A percentile compares a stretch with the other conserved stretches of the same genome.
These are phyloP conservation scores for Acanthiza pusilla DNA, from an alignment of 2,797 vertebrate genomes.

Conservation along the genomic window DNA sequence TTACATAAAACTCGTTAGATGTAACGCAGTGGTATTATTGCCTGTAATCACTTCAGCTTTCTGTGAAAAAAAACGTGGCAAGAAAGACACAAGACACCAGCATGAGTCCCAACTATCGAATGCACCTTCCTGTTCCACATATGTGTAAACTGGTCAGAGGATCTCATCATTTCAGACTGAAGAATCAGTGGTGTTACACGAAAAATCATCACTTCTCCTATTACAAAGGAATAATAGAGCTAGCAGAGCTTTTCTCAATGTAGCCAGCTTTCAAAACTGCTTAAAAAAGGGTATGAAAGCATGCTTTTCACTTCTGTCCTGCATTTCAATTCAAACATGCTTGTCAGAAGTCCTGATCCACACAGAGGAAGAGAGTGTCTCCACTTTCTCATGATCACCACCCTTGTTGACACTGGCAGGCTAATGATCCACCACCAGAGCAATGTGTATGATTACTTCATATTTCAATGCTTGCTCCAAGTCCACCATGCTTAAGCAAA, in stretches of 20 bases:
- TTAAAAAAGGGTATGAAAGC: not conserved
- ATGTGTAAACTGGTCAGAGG: not conserved
- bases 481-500: not conserved
- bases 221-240: not conserved
- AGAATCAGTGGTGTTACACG: accelerated
- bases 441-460: accelerated
- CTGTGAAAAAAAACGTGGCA: not conserved
- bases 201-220: not conserved
- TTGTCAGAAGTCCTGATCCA: not conserved
- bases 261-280: not conserved
- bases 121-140: not conserved
- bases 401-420: not conserved
- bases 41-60: not conserved
- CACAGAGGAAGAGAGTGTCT: accelerated
- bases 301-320: not conserved
- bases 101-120: not conserved
- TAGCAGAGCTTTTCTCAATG: not conserved
- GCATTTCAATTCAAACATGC: not conserved
- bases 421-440: not conserved
- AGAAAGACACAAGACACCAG: not conserved
- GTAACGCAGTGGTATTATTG: not conserved
- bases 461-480: not conserved
- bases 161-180: not conserved
- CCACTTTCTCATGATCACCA: not conserved
- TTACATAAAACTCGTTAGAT: not conserved